phyloP scores from a whole-genome alignment of 2,888 invertebrate species.

The Parelbella ahira region DNA sequence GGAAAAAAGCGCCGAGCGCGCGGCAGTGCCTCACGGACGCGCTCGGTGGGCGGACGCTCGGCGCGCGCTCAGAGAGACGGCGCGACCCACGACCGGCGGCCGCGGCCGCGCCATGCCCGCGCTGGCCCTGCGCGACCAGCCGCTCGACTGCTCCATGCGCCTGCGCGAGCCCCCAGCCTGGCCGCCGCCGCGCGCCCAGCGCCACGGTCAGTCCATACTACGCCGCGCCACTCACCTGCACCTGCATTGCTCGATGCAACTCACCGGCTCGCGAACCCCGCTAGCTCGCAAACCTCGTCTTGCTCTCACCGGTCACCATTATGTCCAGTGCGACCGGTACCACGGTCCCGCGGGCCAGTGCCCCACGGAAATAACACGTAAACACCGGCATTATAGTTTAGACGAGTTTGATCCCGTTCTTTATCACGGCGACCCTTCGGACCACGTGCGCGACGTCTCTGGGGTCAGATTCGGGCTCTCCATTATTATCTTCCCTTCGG shows the following conservation, averaged over 20 bases:
- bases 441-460: constrained; percentile 33
- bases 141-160: constrained; percentile 87
- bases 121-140: constrained; percentile 83
- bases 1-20: constrained; percentile 61
- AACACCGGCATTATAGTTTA: constrained; percentile 20
- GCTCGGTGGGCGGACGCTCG: constrained; percentile 65
- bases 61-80: constrained; percentile 55
- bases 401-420: constrained; percentile 8
- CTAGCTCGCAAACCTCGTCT: constrained; percentile 27
- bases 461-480: constrained; percentile 38
- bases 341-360: background rate
- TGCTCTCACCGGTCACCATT: no score
- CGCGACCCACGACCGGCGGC: constrained; percentile 78
- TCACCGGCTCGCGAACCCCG: background rate
- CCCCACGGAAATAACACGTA: constrained; percentile 11
- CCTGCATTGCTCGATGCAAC: background rate
- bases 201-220: constrained; percentile 58
- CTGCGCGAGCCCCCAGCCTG: constrained; percentile 70
- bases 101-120: constrained; percentile 82
- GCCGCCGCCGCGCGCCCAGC: constrained; percentile 55
- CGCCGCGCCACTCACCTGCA: constrained; percentile 19
- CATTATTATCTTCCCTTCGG: constrained; percentile 38
- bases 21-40: constrained; percentile 73
- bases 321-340: background rate
- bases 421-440: constrained; percentile 30